Percentiles rank a stretch among this genome's conserved stretches.
These are phyloP conservation scores for Enteromius afrohamiltoni DNA, from an alignment of 2,797 vertebrate genomes.

Conservation along the genomic window DNA sequence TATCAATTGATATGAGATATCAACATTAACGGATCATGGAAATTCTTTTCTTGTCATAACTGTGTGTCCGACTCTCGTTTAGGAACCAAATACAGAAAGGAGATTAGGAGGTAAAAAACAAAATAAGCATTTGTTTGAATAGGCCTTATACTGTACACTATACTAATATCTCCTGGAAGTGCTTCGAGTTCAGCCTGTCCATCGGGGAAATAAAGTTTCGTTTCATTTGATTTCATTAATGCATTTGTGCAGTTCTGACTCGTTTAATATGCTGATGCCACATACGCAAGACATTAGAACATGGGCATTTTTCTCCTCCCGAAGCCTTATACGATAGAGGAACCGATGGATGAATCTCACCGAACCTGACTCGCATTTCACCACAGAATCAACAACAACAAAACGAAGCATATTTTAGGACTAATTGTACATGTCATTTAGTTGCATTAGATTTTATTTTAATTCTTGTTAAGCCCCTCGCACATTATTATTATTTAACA, in stretches of 20 bases:
- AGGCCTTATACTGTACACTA: conserved; percentile 36
- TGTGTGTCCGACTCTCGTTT: conserved; percentile 40
- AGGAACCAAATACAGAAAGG: conserved; percentile 45
- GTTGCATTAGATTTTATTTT: not conserved
- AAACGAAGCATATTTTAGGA: not conserved
- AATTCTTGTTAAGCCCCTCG: not conserved
- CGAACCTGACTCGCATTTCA: not conserved
- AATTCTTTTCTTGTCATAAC: conserved; percentile 41
- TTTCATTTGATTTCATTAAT: not conserved
- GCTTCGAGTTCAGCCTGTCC: conserved; percentile 22
- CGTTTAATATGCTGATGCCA: conserved; percentile 35
- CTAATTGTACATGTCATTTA: not conserved
- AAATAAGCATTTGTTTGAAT: not conserved
- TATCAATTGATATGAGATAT: conserved; percentile 59
- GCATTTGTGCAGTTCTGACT: conserved; percentile 31
- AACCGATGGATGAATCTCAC: conserved; percentile 33
- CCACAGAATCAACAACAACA: not conserved
- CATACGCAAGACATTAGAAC: conserved; percentile 31
- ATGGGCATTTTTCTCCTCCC: conserved; percentile 40
- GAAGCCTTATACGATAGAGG: conserved; percentile 47
- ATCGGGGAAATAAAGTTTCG: not conserved
- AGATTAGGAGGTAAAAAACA: conserved; percentile 11
- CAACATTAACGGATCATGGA: conserved; percentile 46
- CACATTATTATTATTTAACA: no score
- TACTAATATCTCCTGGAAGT: conserved; percentile 40